A percentile compares a stretch with the other conserved stretches of the same genome.
phyloP scores from a whole-genome alignment of 2,888 invertebrate genomes.

The Podabrus alpinus region DNA sequence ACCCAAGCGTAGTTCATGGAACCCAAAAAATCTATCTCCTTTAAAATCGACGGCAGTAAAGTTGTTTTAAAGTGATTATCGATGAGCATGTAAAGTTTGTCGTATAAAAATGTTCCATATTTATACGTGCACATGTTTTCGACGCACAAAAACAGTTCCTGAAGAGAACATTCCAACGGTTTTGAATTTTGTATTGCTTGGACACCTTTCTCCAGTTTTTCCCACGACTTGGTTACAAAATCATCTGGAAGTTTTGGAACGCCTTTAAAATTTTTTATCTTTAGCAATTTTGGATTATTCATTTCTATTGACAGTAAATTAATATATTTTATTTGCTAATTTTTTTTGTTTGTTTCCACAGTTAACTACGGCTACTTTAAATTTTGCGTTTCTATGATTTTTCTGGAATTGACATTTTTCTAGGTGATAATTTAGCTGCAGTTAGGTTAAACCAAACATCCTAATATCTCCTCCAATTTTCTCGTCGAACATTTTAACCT shows the following conservation, averaged over 20 bases:
- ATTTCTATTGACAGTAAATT: slow-evolving; percentile 1
- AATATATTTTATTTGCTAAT: background rate
- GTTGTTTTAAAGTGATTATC: slow-evolving; percentile 85
- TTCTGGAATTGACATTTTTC: too few relatives aligned
- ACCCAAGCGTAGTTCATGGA: slow-evolving; percentile 91
- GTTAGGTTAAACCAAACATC: too few relatives aligned
- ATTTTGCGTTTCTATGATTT: too few relatives aligned
- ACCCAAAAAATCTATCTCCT: slow-evolving; percentile 85
- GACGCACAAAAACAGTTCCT: slow-evolving; percentile 92
- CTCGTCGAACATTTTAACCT: too few relatives aligned
- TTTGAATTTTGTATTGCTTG: slow-evolving; percentile 30
- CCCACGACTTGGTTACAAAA: slow-evolving; percentile 8
- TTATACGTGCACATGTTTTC: slow-evolving; percentile 96
- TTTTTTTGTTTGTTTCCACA: background rate
- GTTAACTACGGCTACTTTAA: background rate
- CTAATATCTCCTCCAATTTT: too few relatives aligned
- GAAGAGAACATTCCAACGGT: slow-evolving; percentile 67
- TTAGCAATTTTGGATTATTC: slow-evolving; percentile 8
- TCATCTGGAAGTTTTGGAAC: slow-evolving; percentile 1
- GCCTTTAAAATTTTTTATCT: slow-evolving; percentile 18
- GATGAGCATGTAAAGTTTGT: slow-evolving; percentile 78
- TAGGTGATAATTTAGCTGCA: too few relatives aligned
- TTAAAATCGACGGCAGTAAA: slow-evolving; percentile 81
- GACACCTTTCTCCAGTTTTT: slow-evolving; percentile 27
- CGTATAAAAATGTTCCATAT: slow-evolving; percentile 85